phyloP scores from a whole-genome alignment of 2,888 invertebrate genomes.

The Eurois occulta region DNA sequence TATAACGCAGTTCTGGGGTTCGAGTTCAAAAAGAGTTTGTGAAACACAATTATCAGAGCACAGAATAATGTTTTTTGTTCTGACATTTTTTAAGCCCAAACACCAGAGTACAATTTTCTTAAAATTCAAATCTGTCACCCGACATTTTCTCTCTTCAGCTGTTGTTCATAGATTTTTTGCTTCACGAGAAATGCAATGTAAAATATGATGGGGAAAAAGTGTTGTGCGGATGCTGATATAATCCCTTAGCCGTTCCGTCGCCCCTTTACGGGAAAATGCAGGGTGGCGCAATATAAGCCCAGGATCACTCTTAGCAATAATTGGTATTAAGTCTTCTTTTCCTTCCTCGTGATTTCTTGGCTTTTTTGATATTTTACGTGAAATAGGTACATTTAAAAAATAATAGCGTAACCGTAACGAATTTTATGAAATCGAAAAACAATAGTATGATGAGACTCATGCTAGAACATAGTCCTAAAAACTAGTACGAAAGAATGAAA shows the following conservation, averaged over 20 bases:
- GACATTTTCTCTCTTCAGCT: not conserved
- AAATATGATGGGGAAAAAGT: slow-evolving; percentile 28
- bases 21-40: not conserved
- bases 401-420: not conserved
- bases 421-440: not conserved
- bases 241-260: slow-evolving; percentile 18
- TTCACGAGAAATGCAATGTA: not conserved
- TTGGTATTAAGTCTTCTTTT: slow-evolving; percentile 25
- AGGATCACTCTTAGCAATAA: slow-evolving; percentile 31
- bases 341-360: slow-evolving; percentile 12
- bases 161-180: slow-evolving; percentile 12
- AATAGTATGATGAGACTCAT: not conserved
- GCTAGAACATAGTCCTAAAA: not conserved
- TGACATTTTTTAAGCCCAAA: not conserved
- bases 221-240: slow-evolving; percentile 13
- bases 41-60: not conserved
- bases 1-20: no score
- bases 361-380: not conserved
- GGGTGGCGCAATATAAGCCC: slow-evolving; percentile 23
- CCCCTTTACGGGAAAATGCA: not conserved
- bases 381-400: not conserved
- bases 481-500: not conserved
- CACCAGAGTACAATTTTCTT: not conserved
- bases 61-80: not conserved
- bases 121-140: not conserved